phyloP scores from a whole-genome alignment of 2,888 invertebrate species.

The Esperia sulphurella region DNA sequence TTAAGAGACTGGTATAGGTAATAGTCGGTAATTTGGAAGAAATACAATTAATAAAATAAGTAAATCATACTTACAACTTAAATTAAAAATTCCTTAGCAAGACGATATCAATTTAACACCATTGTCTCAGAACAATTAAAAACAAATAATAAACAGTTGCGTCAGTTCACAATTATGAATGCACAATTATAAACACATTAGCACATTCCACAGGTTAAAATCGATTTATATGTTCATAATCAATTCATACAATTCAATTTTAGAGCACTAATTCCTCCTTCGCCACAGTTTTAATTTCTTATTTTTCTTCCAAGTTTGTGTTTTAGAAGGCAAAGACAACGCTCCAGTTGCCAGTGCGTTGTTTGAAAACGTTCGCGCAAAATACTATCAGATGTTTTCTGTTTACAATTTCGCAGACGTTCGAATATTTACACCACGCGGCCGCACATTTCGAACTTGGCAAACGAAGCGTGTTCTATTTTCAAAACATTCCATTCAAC shows the following conservation, averaged over 20 bases:
- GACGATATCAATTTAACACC: not conserved
- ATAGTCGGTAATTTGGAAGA: no score
- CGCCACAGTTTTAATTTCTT: not conserved
- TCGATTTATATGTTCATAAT: not conserved
- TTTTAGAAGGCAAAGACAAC: not conserved
- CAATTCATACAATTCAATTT: not conserved
- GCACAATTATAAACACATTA: constrained; percentile 1
- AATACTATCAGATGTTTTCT: constrained; percentile 33
- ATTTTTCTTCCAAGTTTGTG: not conserved
- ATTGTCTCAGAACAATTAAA: not conserved
- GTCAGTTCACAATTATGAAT: not conserved
- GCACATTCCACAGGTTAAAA: not conserved
- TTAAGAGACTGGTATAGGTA: no score
- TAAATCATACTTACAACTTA: no score
- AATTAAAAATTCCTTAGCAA: no score
- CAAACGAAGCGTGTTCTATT: constrained; percentile 31
- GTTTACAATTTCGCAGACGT: constrained; percentile 27
- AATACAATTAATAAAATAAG: no score
- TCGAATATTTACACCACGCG: constrained; percentile 9
- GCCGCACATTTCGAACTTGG: constrained; percentile 7
- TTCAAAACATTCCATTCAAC: constrained; percentile 32
- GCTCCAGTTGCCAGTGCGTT: not conserved
- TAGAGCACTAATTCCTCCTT: not conserved
- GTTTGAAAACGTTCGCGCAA: not conserved
- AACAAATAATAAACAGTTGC: not conserved